Evolutionary conservation across 2,113 vertebrate species (phyloP), one percentile per base, ranked within the genome.

Genomic region (Cacatua alba): DNA sequence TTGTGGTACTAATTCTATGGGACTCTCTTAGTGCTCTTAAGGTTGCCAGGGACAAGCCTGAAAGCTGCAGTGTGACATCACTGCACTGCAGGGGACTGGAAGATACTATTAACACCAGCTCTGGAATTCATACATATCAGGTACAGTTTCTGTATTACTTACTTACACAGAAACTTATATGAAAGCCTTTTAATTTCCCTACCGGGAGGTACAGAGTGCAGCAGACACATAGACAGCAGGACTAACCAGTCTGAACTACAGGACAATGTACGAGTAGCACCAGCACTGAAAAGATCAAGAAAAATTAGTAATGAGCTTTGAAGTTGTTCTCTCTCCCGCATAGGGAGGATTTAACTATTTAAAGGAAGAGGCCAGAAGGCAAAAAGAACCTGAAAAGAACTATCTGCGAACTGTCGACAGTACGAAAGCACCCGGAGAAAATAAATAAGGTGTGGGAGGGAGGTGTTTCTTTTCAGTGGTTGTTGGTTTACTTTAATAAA

Each of bases 131-230:
- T 31, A 26, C 2, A 2, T 11, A 59, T 31, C 21, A 11, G 19
- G 4, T 23, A 11, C 2, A 4, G 28, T 43, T 76, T 57, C 52
- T 33, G n/a, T 33, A 53, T 24, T 91, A 60, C 43, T 24, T 91
- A 60, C 43, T 65, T 55, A 28, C 43, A 33, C 29, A 80, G 67
- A 65, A 76, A 55, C 79, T 43, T 16, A 20, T 1, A 28, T 0
- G 7, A 43, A 71, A 75, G 46, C 8, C 17, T 55, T 79, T 67
- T 26, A 43, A 60, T 48, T 43, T 87, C 52, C 21, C 10, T 29
- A 13, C 23, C 0, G 0, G 11, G 10, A 63, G 35, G 7, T 25
- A 44, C 4, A 10, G 1, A 65, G 17, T 0, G 0, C 62, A 68
- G 52, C 26, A 41, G 15, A 76, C 41, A 41, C 41, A 41, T 1